Percentiles rank a stretch among this genome's conserved stretches.
phyloP scores from a whole-genome alignment of 2,888 invertebrate genomes.

The Perizoma affinitatum region DNA sequence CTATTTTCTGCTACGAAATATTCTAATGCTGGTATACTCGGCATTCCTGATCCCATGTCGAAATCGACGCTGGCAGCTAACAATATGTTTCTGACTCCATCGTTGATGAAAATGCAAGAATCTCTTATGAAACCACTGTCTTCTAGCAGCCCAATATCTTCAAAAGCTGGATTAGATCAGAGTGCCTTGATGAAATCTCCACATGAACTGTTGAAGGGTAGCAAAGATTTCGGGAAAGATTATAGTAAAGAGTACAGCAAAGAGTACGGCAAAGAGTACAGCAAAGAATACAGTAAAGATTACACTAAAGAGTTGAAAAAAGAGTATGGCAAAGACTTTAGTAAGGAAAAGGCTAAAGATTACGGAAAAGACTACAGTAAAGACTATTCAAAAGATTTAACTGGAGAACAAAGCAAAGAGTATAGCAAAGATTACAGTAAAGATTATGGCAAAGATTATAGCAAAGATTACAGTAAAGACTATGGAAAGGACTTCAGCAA shows the following conservation, averaged over 20 bases:
- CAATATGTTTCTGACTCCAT: constrained; percentile 91
- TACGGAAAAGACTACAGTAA: constrained; percentile 30
- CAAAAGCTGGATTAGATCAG: constrained; percentile 75
- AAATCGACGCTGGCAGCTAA: constrained; percentile 90
- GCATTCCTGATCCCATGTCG: constrained; percentile 90
- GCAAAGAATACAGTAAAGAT: constrained; percentile 16
- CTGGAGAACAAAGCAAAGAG: constrained; percentile 21
- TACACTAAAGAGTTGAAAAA: constrained; percentile 15
- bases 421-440: constrained; percentile 34
- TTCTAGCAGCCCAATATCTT: constrained; percentile 81
- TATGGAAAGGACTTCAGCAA: constrained; percentile 31
- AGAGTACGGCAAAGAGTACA: constrained; percentile 61
- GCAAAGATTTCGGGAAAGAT: constrained; percentile 34
- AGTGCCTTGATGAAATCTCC: constrained; percentile 72
- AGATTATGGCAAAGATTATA: constrained; percentile 29
- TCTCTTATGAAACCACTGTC: constrained; percentile 84
- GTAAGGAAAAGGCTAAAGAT: constrained; percentile 44
- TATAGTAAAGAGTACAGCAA: constrained; percentile 32
- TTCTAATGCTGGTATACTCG: constrained; percentile 85
- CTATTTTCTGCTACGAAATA: constrained; percentile 87
- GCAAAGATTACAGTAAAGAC: constrained; percentile 26
- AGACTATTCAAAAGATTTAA: constrained; percentile 38
- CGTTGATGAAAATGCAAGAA: constrained; percentile 89
- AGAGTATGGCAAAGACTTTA: constrained; percentile 18
- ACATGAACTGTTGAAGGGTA: constrained; percentile 40